Percentiles rank a stretch among this genome's conserved stretches.
Evolutionary conservation across 2,797 vertebrate genomes (phyloP).

Genomic region (Chaetodon trifasciatus): DNA sequence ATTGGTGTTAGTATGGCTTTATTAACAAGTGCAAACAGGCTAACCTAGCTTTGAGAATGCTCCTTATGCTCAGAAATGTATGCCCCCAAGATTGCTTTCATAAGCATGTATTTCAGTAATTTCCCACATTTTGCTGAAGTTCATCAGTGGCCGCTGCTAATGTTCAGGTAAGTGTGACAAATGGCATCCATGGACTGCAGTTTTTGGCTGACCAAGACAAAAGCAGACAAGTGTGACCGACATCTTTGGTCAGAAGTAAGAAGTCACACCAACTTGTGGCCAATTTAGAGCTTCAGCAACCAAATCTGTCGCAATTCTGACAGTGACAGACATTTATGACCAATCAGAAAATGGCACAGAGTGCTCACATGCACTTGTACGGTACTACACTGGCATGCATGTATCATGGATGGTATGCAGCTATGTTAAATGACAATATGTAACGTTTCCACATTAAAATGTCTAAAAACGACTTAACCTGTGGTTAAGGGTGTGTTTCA

Average conservation of each 20-base stretch:
- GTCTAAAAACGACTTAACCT: too few relatives aligned
- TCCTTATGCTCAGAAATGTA: not conserved
- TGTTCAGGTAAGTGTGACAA: not conserved
- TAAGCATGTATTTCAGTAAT: slow-evolving; percentile 1
- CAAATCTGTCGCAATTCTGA: not conserved
- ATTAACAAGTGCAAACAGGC: not conserved
- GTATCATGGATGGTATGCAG: not conserved
- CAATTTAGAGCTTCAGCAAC: not conserved
- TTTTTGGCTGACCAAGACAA: not conserved
- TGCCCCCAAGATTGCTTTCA: not conserved
- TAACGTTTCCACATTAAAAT: too few relatives aligned
- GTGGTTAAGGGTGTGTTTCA: too few relatives aligned
- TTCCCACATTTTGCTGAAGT: not conserved
- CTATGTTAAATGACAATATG: too few relatives aligned
- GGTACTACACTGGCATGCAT: not conserved
- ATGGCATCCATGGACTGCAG: not conserved
- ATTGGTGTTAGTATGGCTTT: slow-evolving; percentile 9
- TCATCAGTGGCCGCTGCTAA: not conserved
- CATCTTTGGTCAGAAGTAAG: not conserved
- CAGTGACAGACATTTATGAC: not conserved
- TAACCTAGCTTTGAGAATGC: not conserved
- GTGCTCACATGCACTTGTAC: not conserved
- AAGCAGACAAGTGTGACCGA: not conserved
- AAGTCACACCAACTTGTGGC: not conserved
- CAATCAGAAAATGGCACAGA: not conserved